Conservation (phyloP, 2,113 vertebrate genomes). For the Tetraodon nigroviridis region DNA sequence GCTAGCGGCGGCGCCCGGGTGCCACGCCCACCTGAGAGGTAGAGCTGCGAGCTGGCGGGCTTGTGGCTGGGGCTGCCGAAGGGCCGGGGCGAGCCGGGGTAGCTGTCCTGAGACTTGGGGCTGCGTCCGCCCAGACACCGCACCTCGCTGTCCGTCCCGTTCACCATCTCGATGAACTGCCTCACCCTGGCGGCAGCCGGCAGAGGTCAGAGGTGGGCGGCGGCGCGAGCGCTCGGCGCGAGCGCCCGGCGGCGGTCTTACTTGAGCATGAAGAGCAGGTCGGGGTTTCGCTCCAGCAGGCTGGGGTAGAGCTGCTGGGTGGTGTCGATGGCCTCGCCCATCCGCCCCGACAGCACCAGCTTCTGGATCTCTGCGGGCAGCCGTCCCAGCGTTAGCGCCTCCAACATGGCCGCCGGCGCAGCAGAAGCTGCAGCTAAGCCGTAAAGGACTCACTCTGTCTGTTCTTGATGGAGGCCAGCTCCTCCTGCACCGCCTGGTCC, state of each 20-base stretch:
- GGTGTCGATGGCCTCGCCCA: slow-evolving; percentile 99
- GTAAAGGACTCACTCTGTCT: slow-evolving; percentile 97
- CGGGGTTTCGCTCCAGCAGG: slow-evolving; percentile 97
- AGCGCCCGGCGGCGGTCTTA: slow-evolving; percentile 64
- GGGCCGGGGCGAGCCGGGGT: slow-evolving; percentile 87
- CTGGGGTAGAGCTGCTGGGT: slow-evolving; percentile 97
- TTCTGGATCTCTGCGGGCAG: slow-evolving; percentile 91
- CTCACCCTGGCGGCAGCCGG: slow-evolving; percentile 79
- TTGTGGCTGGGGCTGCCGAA: slow-evolving; percentile 92
- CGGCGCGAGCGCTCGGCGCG: no score
- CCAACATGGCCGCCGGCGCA: no score
- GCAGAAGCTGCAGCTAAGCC: no score
- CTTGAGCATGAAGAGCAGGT: slow-evolving; percentile 99
- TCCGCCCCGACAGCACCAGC: slow-evolving; percentile 96
- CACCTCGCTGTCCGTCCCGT: slow-evolving; percentile 97
- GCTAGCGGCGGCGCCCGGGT: neutral
- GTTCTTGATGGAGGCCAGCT: slow-evolving; percentile 98
- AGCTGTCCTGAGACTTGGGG: slow-evolving; percentile 98
- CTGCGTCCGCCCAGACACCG: slow-evolving; percentile 94
- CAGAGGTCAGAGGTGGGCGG: no score
- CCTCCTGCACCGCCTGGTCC: slow-evolving; percentile 97
- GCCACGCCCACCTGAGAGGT: slow-evolving; percentile 78
- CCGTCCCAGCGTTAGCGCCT: no score
- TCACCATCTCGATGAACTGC: slow-evolving; percentile 99
- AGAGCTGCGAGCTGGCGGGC: slow-evolving; percentile 80